Base-by-base conservation (phyloP, 1,140 invertebrate species). In the Drosophila ambigua region DNA sequence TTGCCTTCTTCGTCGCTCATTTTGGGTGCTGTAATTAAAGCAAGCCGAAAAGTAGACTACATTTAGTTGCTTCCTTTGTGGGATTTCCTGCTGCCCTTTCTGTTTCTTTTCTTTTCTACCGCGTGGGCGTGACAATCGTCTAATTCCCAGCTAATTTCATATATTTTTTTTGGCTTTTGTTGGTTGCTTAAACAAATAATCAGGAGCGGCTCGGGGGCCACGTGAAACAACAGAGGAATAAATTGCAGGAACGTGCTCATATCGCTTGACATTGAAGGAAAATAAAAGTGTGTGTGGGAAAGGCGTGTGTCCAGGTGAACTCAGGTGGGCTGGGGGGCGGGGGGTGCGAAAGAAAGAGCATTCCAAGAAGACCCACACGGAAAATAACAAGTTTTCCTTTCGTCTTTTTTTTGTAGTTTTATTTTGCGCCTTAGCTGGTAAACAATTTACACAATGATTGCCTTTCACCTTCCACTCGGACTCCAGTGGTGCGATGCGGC, bases 131-230 rank as follows among this genome's bases (percentile, higher is more conserved):
- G 73, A 57, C 63, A 76, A 61, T 76, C 73, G 61, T 43, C 69
- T 87, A 87, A 87, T 87, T 85, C 85, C 63, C 59, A 79, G 83
- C 79, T 83, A 88, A 88, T 89, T 88, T 88, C 84, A 88, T 81
- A 79, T 77, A 63, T 20, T 20, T 20, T 20, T 20, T 20, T 20
- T 20, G 16, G 16, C 45, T 51, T 59, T 72, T 77, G 54, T 72
- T 73, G 74, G 52, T 59, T 24, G 72, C 52, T 26, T 35, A 13
- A 68, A 46, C 72, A 76, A 58, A 61, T 72, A 84, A 84, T 84
- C 39, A 76, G 41, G 55, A 51, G 11, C 5, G 4, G 31, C 16
- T 24, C 15, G 6, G 51, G 58, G 45, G 44, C 61, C 66, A 77
- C 59, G 72, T 61, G 63, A 63, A 64, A 63, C 52, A 60, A 65